These are phyloP conservation scores for Steinernema scapterisci DNA, from an alignment of 2,888 invertebrate species.

Conservation along the genomic window DNA sequence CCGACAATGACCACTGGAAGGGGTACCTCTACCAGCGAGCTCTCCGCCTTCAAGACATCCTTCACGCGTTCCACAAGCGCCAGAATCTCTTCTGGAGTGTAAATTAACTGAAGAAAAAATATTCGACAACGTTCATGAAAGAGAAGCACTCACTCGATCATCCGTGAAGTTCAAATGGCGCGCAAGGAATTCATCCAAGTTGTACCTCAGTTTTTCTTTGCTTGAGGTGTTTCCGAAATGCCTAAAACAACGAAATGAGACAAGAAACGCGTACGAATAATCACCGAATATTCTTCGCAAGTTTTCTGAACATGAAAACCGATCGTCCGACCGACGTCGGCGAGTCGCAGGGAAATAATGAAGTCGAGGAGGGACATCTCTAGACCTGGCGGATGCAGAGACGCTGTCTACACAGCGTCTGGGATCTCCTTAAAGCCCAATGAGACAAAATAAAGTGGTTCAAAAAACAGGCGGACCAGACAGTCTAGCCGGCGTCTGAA, in stretches of 20 bases:
- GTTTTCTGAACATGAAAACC: slow-evolving; percentile 10
- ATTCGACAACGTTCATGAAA: background rate
- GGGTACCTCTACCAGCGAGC: slow-evolving; percentile 8
- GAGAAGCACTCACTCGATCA: background rate
- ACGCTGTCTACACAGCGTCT: too few relatives aligned
- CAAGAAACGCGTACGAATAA: too few relatives aligned
- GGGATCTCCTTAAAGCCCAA: too few relatives aligned
- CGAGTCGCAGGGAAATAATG: too few relatives aligned
- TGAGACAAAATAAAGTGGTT: too few relatives aligned
- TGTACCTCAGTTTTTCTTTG: background rate
- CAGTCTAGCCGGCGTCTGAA: too few relatives aligned
- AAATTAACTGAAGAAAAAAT: background rate
- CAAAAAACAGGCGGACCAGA: too few relatives aligned
- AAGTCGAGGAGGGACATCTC: too few relatives aligned
- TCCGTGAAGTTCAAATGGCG: slow-evolving; percentile 13
- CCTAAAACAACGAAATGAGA: too few relatives aligned
- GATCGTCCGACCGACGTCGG: background rate
- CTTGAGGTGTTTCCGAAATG: background rate
- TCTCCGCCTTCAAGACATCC: background rate
- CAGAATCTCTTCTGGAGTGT: background rate
- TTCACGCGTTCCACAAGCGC: background rate
- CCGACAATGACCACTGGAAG: slow-evolving; percentile 29
- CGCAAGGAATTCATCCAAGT: background rate
- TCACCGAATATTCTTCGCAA: slow-evolving; percentile 10
- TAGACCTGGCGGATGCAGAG: too few relatives aligned